Base-by-base conservation (phyloP, 2,797 vertebrate genomes). In the Sphenodon punctatus region DNA sequence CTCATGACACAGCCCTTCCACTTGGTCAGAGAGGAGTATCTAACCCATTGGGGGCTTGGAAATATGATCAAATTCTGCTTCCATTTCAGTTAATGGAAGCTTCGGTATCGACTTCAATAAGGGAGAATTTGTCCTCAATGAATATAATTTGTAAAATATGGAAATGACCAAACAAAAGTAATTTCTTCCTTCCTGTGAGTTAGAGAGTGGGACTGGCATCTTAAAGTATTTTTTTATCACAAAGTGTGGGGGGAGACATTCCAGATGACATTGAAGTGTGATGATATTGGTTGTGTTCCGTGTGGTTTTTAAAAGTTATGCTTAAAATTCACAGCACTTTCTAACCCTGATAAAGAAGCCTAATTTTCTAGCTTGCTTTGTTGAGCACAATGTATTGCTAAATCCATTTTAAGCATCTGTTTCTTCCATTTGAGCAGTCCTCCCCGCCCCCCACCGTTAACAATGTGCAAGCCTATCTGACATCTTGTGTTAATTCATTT, bases 341-440 rank as follows among this genome's bases (percentile, higher is more conserved):
- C 91, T 92, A 93, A 93, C 91, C 80, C 92, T 95, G 93, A 94
- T 94, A 94, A 95, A 94, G 85, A 92, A 93, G 88, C 77, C 84
- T 94, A 93, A 93, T 95, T 95, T 95, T 93, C 90, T 84, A 38
- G 84, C 90, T 92, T 91, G 85, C 90, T 93, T 93, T 93, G 89
- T 95, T 94, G 92, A 43, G 67, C 76, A 78, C 88, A 89, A 89
- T 93, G 82, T 90, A 85, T 94, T 95, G 95, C 91, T 90, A 93
- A 92, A 91, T 88, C 88, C 93, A 92, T 94, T 95, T 95, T 91
- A 90, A 95, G 85, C 82, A 93, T 85, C 82, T 88, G 72, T 94
- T 95, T 94, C 88, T 94, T 94, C 87, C 93, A 86, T 94, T 92
- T 94, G 88, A 93, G 92, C 94, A 91, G 92, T 94, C 94, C 94